Evolutionary conservation across 2,797 vertebrate genomes (phyloP), one percentile per base, ranked within the genome.

Genomic region (Epinephelus malabaricus): DNA sequence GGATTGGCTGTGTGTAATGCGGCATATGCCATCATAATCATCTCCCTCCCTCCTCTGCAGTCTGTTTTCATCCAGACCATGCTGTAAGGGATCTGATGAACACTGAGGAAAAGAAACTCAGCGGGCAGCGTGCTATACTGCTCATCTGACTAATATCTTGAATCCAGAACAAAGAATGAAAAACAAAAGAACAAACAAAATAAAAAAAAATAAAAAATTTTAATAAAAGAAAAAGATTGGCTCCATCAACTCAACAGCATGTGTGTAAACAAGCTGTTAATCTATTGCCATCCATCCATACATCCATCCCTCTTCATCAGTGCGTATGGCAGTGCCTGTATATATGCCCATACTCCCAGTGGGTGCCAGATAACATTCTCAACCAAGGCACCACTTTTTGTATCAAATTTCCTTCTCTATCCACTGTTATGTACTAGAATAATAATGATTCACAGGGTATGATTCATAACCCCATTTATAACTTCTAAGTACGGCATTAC

Each of bases 401-500:
- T 79, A 78, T 67, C 1, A 54, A 4, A 64, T 69, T 19, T 76
- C 47, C 56, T 59, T 56, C 68, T 60, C 51, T 40, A 6, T 68
- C 34, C 63, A 34, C 73, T 70, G 61, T 77, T 67, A 45, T 77
- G 54, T 54, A 6, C 11, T 17, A 56, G 19, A 50, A 60, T 67
- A 70, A 78, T 40, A 77, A 85, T 73, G 17, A 83, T 64, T 78
- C 49, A 58, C 23, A 54, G 27, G 6, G 4, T 58, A 43, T 88
- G 87, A 93, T 93, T 92, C 73, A 90, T 84, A 81, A 69, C 47
- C 63, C 50, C 49, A 61, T 86, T 76, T 54, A 80, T 56, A 60
- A 76, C 76, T 82, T 76, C 30, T 66, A 76, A 86, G 69, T 82
- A 75, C 40, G 80, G 75, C 66, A 73, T 84, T 76, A 69, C 51